Conservation (phyloP, 2,113 vertebrate species). For the Herpetotheres cachinnans region DNA sequence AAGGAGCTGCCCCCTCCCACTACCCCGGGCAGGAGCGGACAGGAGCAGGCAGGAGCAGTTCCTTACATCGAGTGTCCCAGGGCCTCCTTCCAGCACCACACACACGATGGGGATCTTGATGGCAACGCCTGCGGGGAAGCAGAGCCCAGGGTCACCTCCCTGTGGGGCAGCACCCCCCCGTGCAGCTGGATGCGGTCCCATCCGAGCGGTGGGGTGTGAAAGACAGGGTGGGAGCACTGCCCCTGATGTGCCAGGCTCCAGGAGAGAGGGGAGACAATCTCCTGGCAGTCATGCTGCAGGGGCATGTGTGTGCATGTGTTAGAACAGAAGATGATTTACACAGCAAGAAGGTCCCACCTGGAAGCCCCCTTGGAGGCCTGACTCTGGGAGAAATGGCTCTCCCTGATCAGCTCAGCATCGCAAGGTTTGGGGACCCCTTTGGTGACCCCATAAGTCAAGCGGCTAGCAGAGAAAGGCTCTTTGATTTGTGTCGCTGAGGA, state of each 20-base stretch:
- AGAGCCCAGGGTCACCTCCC: background rate
- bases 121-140: constrained; percentile 60
- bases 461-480: background rate
- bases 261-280: background rate
- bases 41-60: background rate
- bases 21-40: background rate
- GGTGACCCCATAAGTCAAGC: background rate
- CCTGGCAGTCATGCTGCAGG: background rate
- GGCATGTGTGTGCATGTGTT: background rate
- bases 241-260: background rate
- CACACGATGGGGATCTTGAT: constrained; percentile 92
- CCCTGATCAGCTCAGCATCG: background rate
- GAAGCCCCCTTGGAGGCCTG: background rate
- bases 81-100: constrained; percentile 93
- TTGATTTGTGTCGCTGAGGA: background rate
- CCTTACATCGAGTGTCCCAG: constrained; percentile 90
- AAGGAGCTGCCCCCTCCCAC: background rate
- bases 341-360: background rate
- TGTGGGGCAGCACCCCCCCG: no score
- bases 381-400: background rate
- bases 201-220: background rate
- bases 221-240: background rate
- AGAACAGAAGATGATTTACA: background rate
- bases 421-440: background rate
- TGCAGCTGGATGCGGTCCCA: background rate